Conservation (phyloP, 2,797 vertebrate genomes). For the Cyprinodon diabolis region DNA sequence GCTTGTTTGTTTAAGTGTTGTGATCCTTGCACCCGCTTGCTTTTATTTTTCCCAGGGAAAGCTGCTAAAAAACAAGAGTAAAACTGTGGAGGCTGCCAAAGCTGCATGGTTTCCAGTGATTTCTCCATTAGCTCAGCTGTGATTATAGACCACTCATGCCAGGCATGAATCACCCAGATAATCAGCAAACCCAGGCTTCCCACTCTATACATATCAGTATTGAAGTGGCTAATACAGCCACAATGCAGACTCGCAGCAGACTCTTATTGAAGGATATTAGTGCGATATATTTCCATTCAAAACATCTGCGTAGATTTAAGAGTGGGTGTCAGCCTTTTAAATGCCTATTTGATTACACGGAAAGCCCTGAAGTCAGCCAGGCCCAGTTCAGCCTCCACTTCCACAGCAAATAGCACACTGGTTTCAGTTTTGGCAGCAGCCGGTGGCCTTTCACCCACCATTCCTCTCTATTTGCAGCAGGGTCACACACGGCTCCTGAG, state of each 20-base stretch:
- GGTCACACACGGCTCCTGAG: conserved; percentile 18
- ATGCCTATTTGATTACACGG: conserved; percentile 36
- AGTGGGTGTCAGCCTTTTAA: conserved; percentile 26
- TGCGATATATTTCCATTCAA: conserved; percentile 3
- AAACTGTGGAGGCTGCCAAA: conserved; percentile 35
- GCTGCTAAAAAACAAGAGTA: conserved; percentile 3
- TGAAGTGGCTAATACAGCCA: not conserved
- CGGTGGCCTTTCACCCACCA: conserved; percentile 54
- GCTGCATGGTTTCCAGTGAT: not conserved
- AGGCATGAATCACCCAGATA: conserved; percentile 3
- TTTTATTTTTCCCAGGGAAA: conserved; percentile 13
- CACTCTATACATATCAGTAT: not conserved
- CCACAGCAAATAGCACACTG: conserved; percentile 31
- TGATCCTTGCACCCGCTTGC: conserved; percentile 24
- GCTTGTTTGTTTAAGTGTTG: conserved; percentile 1
- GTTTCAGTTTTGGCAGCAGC: conserved; percentile 45
- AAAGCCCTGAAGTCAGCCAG: conserved; percentile 18
- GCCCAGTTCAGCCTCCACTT: conserved; percentile 14
- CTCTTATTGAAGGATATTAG: not conserved
- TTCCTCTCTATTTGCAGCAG: conserved; percentile 35
- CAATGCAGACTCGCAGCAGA: not conserved
- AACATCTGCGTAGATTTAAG: conserved; percentile 35
- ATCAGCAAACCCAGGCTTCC: conserved; percentile 14
- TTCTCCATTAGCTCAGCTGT: not conserved
- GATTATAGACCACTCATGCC: conserved; percentile 6